Evolutionary conservation across 1,140 invertebrate species (phyloP).

Genomic region (Camponotus pennsylvanicus): DNA sequence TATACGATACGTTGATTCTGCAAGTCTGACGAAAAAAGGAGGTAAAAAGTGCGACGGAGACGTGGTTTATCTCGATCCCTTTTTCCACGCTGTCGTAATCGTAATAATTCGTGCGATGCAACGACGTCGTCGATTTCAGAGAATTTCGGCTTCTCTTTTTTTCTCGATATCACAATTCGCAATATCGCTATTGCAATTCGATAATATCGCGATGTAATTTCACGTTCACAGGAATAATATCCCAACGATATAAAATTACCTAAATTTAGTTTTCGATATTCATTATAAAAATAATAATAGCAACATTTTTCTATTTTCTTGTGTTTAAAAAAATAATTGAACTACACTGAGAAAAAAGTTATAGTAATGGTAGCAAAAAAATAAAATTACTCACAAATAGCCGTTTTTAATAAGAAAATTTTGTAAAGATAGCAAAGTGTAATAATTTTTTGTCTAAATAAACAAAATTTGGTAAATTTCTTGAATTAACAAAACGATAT

Average conservation of each 20-base stretch:
- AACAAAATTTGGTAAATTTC: no score
- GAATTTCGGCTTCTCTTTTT: not conserved
- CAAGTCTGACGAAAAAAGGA: not conserved
- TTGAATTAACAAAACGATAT: no score
- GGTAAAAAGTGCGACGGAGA: not conserved
- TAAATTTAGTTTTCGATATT: not conserved
- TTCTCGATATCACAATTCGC: not conserved
- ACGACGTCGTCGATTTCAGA: not conserved
- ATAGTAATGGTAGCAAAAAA: no score
- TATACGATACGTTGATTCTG: constrained; percentile 16
- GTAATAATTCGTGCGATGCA: constrained; percentile 12
- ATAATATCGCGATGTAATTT: not conserved
- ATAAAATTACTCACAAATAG: no score
- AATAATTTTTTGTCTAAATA: no score
- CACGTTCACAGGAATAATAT: not conserved
- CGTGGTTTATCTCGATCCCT: constrained; percentile 47
- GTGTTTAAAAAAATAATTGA: not conserved
- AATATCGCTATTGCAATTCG: not conserved
- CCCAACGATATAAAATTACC: not conserved
- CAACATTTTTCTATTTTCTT: no score
- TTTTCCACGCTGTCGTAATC: constrained; percentile 25
- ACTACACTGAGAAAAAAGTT: no score
- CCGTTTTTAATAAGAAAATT: no score
- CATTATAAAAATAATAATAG: not conserved
- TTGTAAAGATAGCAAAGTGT: no score